These are phyloP conservation scores for Pandemis corylana DNA, from an alignment of 2,888 invertebrate species.

Conservation along the genomic window DNA sequence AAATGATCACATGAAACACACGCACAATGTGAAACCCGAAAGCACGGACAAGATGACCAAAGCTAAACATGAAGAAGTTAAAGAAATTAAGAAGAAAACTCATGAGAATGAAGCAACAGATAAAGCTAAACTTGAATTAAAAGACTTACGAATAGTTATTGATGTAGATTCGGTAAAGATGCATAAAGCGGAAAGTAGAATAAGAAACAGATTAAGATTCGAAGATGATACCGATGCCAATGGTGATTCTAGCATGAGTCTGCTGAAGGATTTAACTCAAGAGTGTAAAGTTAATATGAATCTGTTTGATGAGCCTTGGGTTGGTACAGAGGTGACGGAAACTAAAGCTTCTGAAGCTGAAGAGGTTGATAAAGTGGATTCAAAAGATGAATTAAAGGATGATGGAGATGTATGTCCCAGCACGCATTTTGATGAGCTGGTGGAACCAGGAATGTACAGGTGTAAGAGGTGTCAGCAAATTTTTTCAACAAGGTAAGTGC, in stretches of 20 bases:
- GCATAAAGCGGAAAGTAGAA: background rate
- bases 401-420: conserved; percentile 41
- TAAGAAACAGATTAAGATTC: conserved; percentile 46
- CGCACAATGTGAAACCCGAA: conserved; percentile 45
- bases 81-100: background rate
- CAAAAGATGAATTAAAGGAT: background rate
- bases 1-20: conserved; percentile 45
- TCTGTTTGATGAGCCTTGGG: conserved; percentile 28
- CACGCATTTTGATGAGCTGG: conserved; percentile 56
- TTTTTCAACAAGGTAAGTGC: conserved; percentile 59
- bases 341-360: background rate
- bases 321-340: background rate
- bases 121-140: background rate
- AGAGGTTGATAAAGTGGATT: background rate
- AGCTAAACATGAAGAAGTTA: background rate
- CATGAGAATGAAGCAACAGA: conserved; percentile 38
- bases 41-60: background rate
- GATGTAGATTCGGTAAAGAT: background rate
- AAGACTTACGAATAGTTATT: background rate
- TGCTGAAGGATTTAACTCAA: conserved; percentile 37
- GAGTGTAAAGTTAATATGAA: conserved; percentile 47
- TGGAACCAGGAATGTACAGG: conserved; percentile 47
- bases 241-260: background rate
- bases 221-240: conserved; percentile 47
- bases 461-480: conserved; percentile 53